Percentiles rank a stretch among this genome's conserved stretches.
phyloP scores from a whole-genome alignment of 2,888 invertebrate genomes.

The Lysandra coridon region DNA sequence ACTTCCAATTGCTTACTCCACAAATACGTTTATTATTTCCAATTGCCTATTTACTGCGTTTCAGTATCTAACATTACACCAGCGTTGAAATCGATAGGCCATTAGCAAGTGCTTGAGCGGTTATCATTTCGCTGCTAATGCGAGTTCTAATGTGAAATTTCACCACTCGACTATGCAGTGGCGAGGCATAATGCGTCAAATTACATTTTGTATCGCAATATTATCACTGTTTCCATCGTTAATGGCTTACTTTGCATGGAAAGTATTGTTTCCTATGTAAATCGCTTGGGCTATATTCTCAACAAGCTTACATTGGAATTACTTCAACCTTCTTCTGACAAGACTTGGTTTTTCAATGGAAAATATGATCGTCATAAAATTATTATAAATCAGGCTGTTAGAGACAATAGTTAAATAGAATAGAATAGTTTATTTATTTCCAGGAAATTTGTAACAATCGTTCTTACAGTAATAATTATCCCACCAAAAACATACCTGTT shows the following conservation, averaged over 20 bases:
- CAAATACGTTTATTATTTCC: background rate
- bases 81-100: conserved; percentile 13
- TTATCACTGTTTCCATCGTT: background rate
- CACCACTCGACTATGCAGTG: conserved; percentile 23
- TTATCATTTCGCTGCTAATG: conserved; percentile 26
- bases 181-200: conserved; percentile 7
- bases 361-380: too few relatives aligned
- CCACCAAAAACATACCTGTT: too few relatives aligned
- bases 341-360: too few relatives aligned
- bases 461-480: too few relatives aligned
- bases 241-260: background rate
- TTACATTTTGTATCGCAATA: conserved; percentile 13
- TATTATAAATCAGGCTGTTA: too few relatives aligned
- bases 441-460: too few relatives aligned
- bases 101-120: conserved; percentile 26
- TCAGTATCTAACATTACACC: background rate
- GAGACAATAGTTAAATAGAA: too few relatives aligned
- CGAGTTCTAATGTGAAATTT: conserved; percentile 15
- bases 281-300: background rate
- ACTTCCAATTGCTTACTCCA: background rate
- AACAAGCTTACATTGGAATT: too few relatives aligned
- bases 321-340: too few relatives aligned
- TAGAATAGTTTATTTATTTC: too few relatives aligned
- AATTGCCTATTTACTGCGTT: background rate
- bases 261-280: background rate